Evolutionary conservation across 1,140 invertebrate species (phyloP), one percentile per base, ranked within the genome.

Genomic region (Ips typographus): DNA sequence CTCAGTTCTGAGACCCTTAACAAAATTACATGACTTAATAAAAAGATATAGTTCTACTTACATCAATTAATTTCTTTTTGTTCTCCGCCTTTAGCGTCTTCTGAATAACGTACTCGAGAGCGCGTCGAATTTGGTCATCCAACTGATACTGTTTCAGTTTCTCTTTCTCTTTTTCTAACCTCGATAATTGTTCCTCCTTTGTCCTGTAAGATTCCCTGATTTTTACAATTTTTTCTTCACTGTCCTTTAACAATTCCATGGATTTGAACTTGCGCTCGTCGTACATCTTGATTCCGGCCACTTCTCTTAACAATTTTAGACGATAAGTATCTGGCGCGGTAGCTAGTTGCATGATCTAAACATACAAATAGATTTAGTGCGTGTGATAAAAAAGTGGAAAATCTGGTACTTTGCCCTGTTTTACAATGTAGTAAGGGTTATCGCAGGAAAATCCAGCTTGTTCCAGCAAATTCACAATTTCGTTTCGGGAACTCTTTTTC

Each of bases 371-470:
- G 1, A 61, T 22, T 41, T 40, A 40, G 2, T 59, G 22, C 22
- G 22, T 22, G 22, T 22, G 22, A 39, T 44, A 6, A 58, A 47
- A 51, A 53, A 4, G 22, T 22, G 22, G 22, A 22, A 22, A 57
- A 68, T 43, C 72, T 72, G n/a, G 76, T 84, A 95, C 93, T 81
- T 98, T 98, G 86, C 98, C 98, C 81, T 99, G 98, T 83, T 99
- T 99, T 0, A 99, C 98, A 82, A 99, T 99, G 77, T 99, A 99
- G 79, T 99, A 99, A 2, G 98, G 98, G 87, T 99, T 99, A 36
- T 96, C 98, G 74, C 98, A 90, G 2, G 98, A 99, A 82, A 99
- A 96, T 6, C 98, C 98, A 73, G 98, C 98, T 74, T 96, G 98
- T 84, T 99, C 98, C 40, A 99, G 82, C 5, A 99, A 84, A 83